phyloP scores from a whole-genome alignment of 2,888 invertebrate species.

The Mythimna albipuncta region DNA sequence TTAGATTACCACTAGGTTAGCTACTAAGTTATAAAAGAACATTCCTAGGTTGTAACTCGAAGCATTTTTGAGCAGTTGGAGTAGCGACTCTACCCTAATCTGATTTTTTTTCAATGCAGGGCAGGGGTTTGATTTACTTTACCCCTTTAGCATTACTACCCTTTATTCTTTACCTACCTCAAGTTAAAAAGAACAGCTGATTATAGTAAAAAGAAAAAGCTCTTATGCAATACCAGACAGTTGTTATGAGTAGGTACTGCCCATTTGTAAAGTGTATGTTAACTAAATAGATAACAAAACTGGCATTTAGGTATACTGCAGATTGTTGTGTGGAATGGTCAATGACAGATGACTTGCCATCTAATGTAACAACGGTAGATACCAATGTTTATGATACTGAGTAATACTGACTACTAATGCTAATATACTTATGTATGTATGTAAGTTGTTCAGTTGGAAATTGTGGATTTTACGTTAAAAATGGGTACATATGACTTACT shows the following conservation, averaged over 20 bases:
- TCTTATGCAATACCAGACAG: conserved; percentile 32
- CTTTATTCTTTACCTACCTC: not conserved
- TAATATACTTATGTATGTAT: not conserved
- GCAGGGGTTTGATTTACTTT: too few relatives aligned
- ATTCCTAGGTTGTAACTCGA: too few relatives aligned
- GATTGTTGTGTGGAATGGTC: not conserved
- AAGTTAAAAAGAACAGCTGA: not conserved
- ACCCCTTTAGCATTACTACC: not conserved
- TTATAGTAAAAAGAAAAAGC: not conserved
- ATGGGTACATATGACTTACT: conserved; percentile 89
- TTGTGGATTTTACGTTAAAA: not conserved
- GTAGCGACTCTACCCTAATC: too few relatives aligned
- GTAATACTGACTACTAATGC: too few relatives aligned
- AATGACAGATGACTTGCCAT: conserved; percentile 36
- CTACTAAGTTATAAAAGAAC: too few relatives aligned
- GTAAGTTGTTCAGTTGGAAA: not conserved
- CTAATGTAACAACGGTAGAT: not conserved
- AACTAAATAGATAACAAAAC: not conserved
- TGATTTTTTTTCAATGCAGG: too few relatives aligned
- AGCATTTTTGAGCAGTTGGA: too few relatives aligned
- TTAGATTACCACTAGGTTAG: too few relatives aligned
- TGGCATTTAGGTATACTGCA: too few relatives aligned
- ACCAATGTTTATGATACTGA: not conserved
- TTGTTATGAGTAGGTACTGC: not conserved
- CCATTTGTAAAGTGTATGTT: not conserved